Evolutionary conservation across 1,140 invertebrate genomes (phyloP), one percentile per base, ranked within the genome.

Genomic region (Eriosoma lanigerum): DNA sequence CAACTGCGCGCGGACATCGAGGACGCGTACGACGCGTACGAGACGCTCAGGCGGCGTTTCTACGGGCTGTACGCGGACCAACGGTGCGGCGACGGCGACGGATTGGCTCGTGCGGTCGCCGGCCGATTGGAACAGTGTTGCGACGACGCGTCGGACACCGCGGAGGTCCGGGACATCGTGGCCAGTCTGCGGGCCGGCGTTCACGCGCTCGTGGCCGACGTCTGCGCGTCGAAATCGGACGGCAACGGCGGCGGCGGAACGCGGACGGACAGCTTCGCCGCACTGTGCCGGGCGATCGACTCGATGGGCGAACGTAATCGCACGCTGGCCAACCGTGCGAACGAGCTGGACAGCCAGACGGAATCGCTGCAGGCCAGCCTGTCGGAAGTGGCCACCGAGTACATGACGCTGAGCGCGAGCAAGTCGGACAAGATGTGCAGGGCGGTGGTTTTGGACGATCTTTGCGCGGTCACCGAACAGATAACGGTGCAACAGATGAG

Each of bases 391-490:
- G 6, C 26, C 10, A 50, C 72, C 19, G 17, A 0, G 19, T 54
- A 56, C 72, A n/a, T 26, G 26, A 50, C 48, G 52, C 29, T 75
- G 19, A 29, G 32, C 52, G 72, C 72, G 0, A n/a, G 32, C n/a
- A 38, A 75, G 19, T 54, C 26, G 24, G 72, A 21, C 26, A 56
- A 21, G 1, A 29, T 38, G 50, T 13, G 19, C 29, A 12, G 19
- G 26, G 52, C 72, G 19, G 29, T 44, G 2, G 29, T 56, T 15
- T 29, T 75, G 19, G 72, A 75, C 50, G 72, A 75, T 24, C 58
- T 75, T 1, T 75, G 52, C n/a, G 72, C 72, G 26, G 72, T 75
- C 29, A 21, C 72, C 52, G 72, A 75, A 21, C 48, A 75, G 29
- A 75, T 75, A 3, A 56, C 48, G 1, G 72, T 29, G 5, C 52